phyloP scores from a whole-genome alignment of 2,888 invertebrate species.

The Dicyrtomina minuta region DNA sequence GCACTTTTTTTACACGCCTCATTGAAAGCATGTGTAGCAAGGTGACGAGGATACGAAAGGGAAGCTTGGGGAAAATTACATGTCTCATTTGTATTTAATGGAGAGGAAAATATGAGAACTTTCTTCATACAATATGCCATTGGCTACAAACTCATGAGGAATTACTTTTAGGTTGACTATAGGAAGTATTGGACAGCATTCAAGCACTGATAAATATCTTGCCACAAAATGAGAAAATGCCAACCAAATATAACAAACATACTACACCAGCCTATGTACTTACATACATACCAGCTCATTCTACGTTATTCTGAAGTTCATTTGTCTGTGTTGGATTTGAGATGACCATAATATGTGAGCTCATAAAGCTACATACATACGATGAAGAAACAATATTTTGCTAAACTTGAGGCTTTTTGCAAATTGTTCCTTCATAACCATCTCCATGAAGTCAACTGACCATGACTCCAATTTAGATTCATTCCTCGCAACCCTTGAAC shows the following conservation, averaged over 20 bases:
- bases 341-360: too few relatives aligned
- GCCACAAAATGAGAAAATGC: too few relatives aligned
- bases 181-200: neutral
- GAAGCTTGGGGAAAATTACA: neutral
- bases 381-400: too few relatives aligned
- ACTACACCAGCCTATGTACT: too few relatives aligned
- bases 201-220: neutral
- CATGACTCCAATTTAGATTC: conserved; percentile 30
- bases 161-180: neutral
- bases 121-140: neutral
- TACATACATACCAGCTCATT: too few relatives aligned
- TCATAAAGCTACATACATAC: too few relatives aligned
- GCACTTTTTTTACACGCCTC: neutral
- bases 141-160: neutral
- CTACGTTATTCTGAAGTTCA: too few relatives aligned
- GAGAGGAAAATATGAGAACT: conserved; percentile 2
- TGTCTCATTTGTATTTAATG: conserved; percentile 5
- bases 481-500: conserved; percentile 18
- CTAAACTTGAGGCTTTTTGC: neutral
- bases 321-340: too few relatives aligned
- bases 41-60: neutral
- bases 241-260: too few relatives aligned
- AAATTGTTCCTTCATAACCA: conserved; percentile 29
- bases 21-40: neutral
- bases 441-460: conserved; percentile 22